A percentile compares a stretch with the other conserved stretches of the same genome.
phyloP scores from a whole-genome alignment of 2,888 invertebrate species.

The Luperina testacea region DNA sequence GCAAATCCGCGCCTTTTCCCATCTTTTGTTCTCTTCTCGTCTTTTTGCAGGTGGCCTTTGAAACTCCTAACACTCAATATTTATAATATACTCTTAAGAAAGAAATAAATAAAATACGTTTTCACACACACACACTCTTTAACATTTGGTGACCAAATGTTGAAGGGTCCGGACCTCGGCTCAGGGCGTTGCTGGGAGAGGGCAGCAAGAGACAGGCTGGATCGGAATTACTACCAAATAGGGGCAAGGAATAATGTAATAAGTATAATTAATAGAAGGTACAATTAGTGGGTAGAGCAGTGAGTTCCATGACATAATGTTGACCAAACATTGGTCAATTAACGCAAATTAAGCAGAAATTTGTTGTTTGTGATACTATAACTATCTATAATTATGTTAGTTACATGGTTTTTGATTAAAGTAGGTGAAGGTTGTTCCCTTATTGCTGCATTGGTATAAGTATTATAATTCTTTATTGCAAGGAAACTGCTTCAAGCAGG shows the following conservation, averaged over 20 bases:
- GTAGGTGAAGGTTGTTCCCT: not conserved
- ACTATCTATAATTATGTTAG: conserved; percentile 20
- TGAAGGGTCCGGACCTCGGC: too few species aligned
- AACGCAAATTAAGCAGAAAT: conserved; percentile 39
- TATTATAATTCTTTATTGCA: not conserved
- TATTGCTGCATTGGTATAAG: not conserved
- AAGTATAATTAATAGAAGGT: conserved; percentile 13
- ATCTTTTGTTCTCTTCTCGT: not conserved
- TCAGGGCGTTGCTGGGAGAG: too few species aligned
- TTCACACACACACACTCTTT: not conserved
- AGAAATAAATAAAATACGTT: not conserved
- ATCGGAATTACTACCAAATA: not conserved
- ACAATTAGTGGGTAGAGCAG: conserved; percentile 9
- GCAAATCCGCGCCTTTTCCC: not conserved
- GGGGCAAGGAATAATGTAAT: not conserved
- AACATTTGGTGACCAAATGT: too few species aligned
- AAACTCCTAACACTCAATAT: not conserved
- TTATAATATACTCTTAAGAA: not conserved
- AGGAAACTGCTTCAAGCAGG: not conserved
- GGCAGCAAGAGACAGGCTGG: too few species aligned
- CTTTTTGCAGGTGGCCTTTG: not conserved
- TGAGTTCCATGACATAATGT: conserved; percentile 24
- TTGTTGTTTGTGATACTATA: conserved; percentile 33
- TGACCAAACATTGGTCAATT: conserved; percentile 40
- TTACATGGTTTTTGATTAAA: conserved; percentile 7